phyloP scores from a whole-genome alignment of 2,888 invertebrate species.

The Hyalella azteca region DNA sequence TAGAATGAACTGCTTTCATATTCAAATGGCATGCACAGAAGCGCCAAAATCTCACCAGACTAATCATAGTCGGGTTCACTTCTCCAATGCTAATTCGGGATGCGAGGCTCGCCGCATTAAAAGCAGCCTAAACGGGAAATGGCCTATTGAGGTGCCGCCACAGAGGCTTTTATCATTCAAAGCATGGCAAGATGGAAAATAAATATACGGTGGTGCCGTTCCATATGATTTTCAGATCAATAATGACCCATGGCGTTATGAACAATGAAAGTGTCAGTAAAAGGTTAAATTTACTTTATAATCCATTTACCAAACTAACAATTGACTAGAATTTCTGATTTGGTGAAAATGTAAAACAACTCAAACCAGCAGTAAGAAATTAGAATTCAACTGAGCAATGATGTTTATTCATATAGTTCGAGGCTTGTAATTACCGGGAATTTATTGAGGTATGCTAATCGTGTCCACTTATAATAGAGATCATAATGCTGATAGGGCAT shows the following conservation, averaged over 20 bases:
- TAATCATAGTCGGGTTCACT: slow-evolving; percentile 20
- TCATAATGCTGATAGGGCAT: slow-evolving; percentile 27
- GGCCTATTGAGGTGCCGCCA: slow-evolving; percentile 7
- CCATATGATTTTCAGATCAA: neutral
- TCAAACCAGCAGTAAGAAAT: too few relatives aligned
- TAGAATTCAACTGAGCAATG: neutral
- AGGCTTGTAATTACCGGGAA: slow-evolving; percentile 12
- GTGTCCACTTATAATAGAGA: slow-evolving; percentile 29
- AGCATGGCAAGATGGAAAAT: neutral
- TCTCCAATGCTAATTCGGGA: slow-evolving; percentile 15
- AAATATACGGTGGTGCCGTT: slow-evolving; percentile 7
- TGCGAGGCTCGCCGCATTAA: too few relatives aligned
- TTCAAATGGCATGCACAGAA: slow-evolving; percentile 34
- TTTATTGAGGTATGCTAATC: slow-evolving; percentile 32
- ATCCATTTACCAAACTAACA: too few relatives aligned
- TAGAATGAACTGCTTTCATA: slow-evolving; percentile 16
- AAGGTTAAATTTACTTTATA: too few relatives aligned
- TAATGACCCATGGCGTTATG: neutral
- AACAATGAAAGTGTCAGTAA: neutral
- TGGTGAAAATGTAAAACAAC: too few relatives aligned
- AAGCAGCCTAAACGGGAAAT: neutral
- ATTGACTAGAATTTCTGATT: too few relatives aligned
- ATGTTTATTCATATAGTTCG: slow-evolving; percentile 36
- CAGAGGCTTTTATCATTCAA: neutral
- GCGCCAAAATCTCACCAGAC: slow-evolving; percentile 32